Evolutionary conservation across 2,113 vertebrate species (phyloP).

Genomic region (Fregetta grallaria): DNA sequence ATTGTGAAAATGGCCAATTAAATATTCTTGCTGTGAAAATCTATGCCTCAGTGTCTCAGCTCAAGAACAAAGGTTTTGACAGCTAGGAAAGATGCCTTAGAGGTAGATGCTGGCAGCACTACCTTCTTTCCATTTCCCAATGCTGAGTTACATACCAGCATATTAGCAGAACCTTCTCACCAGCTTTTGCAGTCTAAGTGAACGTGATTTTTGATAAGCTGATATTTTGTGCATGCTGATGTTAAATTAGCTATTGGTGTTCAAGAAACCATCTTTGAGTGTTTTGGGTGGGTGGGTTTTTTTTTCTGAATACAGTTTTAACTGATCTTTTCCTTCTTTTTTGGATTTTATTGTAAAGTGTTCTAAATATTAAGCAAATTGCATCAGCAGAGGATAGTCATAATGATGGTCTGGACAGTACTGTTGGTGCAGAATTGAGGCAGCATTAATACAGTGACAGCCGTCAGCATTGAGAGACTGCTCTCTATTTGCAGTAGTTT

Average conservation of each 20-base stretch:
- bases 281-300: not conserved
- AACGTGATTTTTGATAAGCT: constrained; percentile 51
- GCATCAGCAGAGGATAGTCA: not conserved
- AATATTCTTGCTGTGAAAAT: constrained; percentile 15
- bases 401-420: not conserved
- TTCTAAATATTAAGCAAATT: not conserved
- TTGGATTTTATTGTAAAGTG: not conserved
- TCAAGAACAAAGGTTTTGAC: constrained; percentile 77
- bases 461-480: not conserved
- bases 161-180: not conserved
- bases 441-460: not conserved
- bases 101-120: constrained; percentile 2
- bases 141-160: not conserved
- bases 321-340: not conserved
- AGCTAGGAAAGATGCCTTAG: constrained; percentile 44
- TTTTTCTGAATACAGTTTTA: not conserved
- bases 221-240: not conserved
- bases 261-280: not conserved
- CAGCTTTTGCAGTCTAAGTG: not conserved
- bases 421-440: not conserved
- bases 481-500: not conserved
- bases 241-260: not conserved
- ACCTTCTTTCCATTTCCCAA: constrained; percentile 6
- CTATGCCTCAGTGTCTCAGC: constrained; percentile 20
- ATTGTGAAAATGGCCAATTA: not conserved